These are phyloP conservation scores for Palythoa grandiflora DNA, from an alignment of 92 coral and sea anemone species.

Conservation along the genomic window DNA sequence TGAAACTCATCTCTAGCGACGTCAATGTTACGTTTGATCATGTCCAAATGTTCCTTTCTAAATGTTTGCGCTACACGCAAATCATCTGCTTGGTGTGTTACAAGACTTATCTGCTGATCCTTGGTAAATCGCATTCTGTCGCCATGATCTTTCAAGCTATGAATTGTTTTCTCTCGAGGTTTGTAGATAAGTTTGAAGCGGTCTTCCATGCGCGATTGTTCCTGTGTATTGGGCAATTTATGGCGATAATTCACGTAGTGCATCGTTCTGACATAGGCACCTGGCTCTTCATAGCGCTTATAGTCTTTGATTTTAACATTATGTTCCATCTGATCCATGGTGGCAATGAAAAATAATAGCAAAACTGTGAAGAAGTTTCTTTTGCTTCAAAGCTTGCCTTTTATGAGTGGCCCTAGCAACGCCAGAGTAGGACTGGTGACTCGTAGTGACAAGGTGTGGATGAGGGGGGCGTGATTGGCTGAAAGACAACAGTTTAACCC, in stretches of 20 bases:
- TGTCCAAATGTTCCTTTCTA: conserved; percentile 75
- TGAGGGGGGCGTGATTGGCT: neutral
- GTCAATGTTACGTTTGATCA: conserved; percentile 66
- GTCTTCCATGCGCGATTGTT: conserved; percentile 86
- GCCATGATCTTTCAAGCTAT: conserved; percentile 79
- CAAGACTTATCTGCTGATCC: conserved; percentile 83
- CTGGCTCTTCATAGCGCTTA: conserved; percentile 82
- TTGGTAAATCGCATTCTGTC: conserved; percentile 90
- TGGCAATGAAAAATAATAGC: conserved; percentile 11
- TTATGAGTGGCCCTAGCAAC: conserved; percentile 12
- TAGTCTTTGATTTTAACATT: conserved; percentile 94
- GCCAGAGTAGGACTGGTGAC: conserved; percentile 37
- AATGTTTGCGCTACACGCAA: conserved; percentile 84
- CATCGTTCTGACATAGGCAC: conserved; percentile 82
- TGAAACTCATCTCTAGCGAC: conserved; percentile 96
- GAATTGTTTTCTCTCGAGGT: conserved; percentile 88
- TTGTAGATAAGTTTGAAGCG: conserved; percentile 86
- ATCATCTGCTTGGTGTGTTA: conserved; percentile 82
- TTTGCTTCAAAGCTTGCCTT: neutral
- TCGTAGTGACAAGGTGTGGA: neutral
- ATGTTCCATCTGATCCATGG: conserved; percentile 98
- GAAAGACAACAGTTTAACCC: no score
- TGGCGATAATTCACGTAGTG: conserved; percentile 82
- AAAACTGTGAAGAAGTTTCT: neutral
- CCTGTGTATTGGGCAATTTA: conserved; percentile 86